Base-by-base conservation (phyloP, 1,140 invertebrate genomes). In the Drosophila ambigua region DNA sequence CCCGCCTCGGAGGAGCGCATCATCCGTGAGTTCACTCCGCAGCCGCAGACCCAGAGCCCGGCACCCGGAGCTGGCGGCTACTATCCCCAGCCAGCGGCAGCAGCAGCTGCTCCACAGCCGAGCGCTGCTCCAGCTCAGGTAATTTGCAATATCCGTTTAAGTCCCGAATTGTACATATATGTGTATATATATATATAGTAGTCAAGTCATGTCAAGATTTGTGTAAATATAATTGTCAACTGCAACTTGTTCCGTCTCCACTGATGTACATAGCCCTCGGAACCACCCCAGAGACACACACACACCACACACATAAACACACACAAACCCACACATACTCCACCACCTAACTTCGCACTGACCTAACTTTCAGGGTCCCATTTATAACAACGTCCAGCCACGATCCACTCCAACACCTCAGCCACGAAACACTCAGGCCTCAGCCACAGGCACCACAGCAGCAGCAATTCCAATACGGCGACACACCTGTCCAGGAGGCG, bases 1-100 rank as follows among this genome's bases (percentile, higher is more conserved):
- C 96, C 96, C 85, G 94, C 94, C 85, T 94, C 94, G 50, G 95
- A 96, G 75, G 90, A 91, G 81, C 81, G 88, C 51, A 87, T 90
- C 35, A 76, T 91, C 57, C 92, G 94, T 94, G 93, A 95, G 92
- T 93, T 93, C 92, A 72, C 93, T 64, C 93, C 93, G 61, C 92
- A 93, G 72, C 91, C 92, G 55, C 87, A 89, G 41, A 54, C 91
- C 35, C 93, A 93, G 60, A 82, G 75, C 28, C 79, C 81, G 31
- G 78, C 75, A 2, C 85, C 77, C 5, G 75, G 89, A 55, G 53
- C 65, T 53, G 82, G 82, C 6, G 82, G 83, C 23, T 88, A 87
- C 52, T 88, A 87, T 45, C 71, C 79, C 2, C 82, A 87, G 55
- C 43, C 74, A 48, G 35, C 64, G 45, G 66, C 65, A 9, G 9